Conservation (phyloP, 2,888 invertebrate genomes). For the Trachelus iudaicus region DNA sequence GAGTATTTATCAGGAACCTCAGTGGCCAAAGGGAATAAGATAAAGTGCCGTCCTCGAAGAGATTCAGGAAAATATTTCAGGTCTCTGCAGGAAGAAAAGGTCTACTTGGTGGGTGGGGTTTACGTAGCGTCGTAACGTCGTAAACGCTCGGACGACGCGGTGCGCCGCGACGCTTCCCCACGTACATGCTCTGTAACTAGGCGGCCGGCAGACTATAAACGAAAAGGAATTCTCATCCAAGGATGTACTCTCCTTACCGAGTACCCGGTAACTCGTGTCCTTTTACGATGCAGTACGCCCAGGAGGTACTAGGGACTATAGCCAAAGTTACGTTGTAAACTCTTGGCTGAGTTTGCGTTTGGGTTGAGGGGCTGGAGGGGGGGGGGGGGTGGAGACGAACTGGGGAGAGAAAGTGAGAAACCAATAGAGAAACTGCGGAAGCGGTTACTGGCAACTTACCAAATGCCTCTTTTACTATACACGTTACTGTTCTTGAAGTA, state of each 20-base stretch:
- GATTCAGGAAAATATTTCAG: background rate
- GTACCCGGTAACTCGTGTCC: constrained; percentile 25
- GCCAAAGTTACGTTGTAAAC: constrained; percentile 33
- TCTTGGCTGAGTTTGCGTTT: background rate
- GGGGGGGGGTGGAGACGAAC: background rate
- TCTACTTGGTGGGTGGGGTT: background rate
- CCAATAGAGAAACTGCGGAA: constrained; percentile 12
- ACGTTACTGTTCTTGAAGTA: background rate
- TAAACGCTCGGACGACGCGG: background rate
- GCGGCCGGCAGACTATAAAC: background rate
- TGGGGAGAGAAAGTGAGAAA: background rate
- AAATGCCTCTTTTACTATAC: constrained; percentile 12
- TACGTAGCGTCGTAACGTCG: background rate
- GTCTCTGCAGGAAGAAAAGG: background rate
- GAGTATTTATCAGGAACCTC: background rate
- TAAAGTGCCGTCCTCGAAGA: background rate
- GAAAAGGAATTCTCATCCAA: constrained; percentile 10
- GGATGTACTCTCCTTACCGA: background rate
- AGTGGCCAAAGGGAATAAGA: background rate
- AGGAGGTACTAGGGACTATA: constrained; percentile 24
- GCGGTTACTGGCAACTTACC: constrained; percentile 21
- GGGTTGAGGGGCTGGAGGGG: background rate
- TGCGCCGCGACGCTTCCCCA: background rate
- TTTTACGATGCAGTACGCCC: constrained; percentile 35
- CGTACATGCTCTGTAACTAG: background rate